Conservation (phyloP, 2,888 invertebrate genomes). For the Bembecia ichneumoniformis region DNA sequence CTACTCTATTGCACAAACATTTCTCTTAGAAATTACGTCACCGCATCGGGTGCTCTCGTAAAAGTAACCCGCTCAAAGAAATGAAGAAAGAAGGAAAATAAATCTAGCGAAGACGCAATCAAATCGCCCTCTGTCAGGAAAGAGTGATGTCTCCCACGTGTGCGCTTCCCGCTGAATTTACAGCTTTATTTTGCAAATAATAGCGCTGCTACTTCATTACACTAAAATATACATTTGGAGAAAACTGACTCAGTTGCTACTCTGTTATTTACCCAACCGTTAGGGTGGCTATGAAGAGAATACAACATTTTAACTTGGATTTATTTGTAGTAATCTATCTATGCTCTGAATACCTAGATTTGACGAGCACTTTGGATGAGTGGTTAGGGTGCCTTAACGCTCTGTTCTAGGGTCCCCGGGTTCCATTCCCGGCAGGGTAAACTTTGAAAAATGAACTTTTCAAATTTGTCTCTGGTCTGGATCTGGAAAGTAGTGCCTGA, state of each 20-base stretch:
- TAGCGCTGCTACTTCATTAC: constrained; percentile 24
- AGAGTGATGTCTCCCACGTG: constrained; percentile 38
- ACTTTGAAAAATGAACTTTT: too few species aligned
- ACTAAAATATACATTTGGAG: constrained; percentile 6
- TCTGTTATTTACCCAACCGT: neutral
- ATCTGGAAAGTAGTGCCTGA: too few species aligned
- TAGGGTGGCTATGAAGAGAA: too few species aligned
- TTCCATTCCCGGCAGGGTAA: too few species aligned
- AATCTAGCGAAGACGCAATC: constrained; percentile 42
- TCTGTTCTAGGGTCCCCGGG: too few species aligned
- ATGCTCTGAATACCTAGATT: too few species aligned
- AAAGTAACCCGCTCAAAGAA: constrained; percentile 15
- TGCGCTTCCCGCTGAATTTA: constrained; percentile 32
- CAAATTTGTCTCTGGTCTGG: too few species aligned
- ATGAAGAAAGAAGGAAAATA: constrained; percentile 26
- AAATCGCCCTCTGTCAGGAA: constrained; percentile 28
- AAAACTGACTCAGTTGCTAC: neutral
- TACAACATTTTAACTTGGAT: too few species aligned
- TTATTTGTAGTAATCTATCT: too few species aligned
- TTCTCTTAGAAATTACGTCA: constrained; percentile 7
- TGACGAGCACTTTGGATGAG: too few species aligned
- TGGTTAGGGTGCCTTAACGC: too few species aligned
- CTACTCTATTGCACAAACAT: neutral
- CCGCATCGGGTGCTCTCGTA: constrained; percentile 5
- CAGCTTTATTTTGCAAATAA: constrained; percentile 37